A percentile compares a stretch with the other conserved stretches of the same genome.
Conservation (phyloP, 2,888 invertebrate genomes). For the Glyphotaelius pellucidus region DNA sequence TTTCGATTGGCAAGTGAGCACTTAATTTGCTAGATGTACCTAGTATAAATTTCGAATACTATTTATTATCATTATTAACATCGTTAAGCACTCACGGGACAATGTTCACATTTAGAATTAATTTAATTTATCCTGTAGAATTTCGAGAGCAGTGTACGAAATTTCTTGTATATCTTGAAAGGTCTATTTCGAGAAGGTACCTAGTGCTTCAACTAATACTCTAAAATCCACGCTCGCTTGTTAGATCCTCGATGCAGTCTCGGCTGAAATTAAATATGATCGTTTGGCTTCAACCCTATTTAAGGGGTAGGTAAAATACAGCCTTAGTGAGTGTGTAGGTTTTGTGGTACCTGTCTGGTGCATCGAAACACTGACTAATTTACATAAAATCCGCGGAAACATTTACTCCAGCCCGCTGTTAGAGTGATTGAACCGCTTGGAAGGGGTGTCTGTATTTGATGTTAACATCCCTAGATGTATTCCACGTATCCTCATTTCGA, state of each 20-base stretch:
- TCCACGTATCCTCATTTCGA: constrained; percentile 22
- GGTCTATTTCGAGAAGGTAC: background rate
- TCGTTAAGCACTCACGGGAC: background rate
- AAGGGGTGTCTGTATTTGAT: constrained; percentile 44
- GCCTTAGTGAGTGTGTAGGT: background rate
- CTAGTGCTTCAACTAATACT: background rate
- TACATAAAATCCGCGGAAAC: constrained; percentile 63
- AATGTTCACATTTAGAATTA: background rate
- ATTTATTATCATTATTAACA: constrained; percentile 2
- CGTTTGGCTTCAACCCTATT: constrained; percentile 31
- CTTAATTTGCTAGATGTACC: background rate
- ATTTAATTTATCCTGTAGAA: background rate
- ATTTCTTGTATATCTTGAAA: background rate
- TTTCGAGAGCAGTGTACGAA: background rate
- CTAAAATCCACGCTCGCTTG: background rate
- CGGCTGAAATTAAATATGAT: constrained; percentile 56
- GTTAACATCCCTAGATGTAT: constrained; percentile 29
- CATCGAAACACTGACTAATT: constrained; percentile 56
- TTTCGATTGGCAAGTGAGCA: background rate
- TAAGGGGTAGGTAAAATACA: background rate
- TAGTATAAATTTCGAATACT: background rate
- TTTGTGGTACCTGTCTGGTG: constrained; percentile 57
- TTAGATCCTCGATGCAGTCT: constrained; percentile 15
- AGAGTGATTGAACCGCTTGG: constrained; percentile 52
- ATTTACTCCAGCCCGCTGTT: constrained; percentile 51